These are phyloP conservation scores for Drosophila leonis DNA, from an alignment of 2,888 invertebrate species.

Conservation along the genomic window DNA sequence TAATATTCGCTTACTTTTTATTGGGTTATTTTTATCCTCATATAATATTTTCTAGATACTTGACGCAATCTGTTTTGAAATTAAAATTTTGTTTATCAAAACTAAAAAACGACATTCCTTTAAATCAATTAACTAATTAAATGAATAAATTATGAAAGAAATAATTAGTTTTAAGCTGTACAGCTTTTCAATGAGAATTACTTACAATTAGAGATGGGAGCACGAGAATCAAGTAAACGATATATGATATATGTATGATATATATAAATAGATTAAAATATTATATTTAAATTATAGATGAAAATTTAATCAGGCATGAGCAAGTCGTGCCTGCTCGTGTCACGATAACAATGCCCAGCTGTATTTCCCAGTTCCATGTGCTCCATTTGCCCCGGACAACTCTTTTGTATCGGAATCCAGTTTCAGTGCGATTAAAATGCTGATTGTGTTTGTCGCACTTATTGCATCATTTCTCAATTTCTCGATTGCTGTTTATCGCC, in stretches of 20 bases:
- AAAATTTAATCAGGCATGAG: neutral
- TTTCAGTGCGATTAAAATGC: conserved; percentile 15
- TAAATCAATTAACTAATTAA: neutral
- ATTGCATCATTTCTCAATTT: conserved; percentile 64
- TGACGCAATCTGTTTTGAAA: too few species aligned
- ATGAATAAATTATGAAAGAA: neutral
- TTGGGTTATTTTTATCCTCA: neutral
- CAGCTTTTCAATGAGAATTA: neutral
- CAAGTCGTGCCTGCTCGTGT: neutral
- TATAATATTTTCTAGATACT: neutral
- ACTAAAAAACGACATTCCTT: neutral
- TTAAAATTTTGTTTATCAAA: neutral
- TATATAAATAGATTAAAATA: neutral
- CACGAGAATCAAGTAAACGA: too few species aligned
- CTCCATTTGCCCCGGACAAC: neutral
- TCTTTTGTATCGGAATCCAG: conserved; percentile 12
- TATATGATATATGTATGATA: neutral
- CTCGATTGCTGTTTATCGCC: conserved; percentile 33
- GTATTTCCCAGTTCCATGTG: neutral
- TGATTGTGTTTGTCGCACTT: conserved; percentile 37
- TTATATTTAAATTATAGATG: neutral
- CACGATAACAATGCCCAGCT: neutral
- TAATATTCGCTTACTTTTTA: neutral
- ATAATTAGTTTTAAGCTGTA: neutral
- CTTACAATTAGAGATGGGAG: neutral